Evolutionary conservation across 2,888 invertebrate species (phyloP), one percentile per base, ranked within the genome.

Genomic region (Brassicogethes aeneus): DNA sequence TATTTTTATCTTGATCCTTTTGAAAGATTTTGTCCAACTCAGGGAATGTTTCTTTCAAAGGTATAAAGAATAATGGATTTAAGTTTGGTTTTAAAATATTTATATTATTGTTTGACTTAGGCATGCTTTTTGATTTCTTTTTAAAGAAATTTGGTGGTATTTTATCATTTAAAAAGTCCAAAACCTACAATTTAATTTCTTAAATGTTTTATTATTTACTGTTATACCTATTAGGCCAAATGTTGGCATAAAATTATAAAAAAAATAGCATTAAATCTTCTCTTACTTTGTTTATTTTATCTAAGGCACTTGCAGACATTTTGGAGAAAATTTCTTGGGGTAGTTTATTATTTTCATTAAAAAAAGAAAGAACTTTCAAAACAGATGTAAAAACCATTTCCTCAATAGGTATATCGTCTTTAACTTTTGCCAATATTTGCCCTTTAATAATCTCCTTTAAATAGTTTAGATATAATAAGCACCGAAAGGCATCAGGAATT

Each of bases 31-130:
- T 42, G 14, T 56, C 56, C 17, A 58, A 36, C 37, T 51, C 53
- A 3, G 56, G 54, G 16, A 58, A 46, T 16, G 55, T 44, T 37
- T 59, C 58, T 41, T 38, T 49, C 29, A 57, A 43, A 10, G 59
- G 59, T 35, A 60, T 51, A 40, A 54, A 60, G 42, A 55, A 56
- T 17, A 57, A 36, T 12, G 54, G 51, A 45, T 57, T 17, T 39
- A 30, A 43, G 40, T 45, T 15, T 39, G 42, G 13, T 44, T 45
- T 42, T 7, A 40, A 2, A 36, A 43, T 37, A n/a, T n/a, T n/a
- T n/a, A n/a, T n/a, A n/a, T n/a, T n/a, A n/a, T n/a, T n/a, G n/a
- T n/a, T n/a, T n/a, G n/a, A n/a, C 34, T 39, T 39, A 34, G 17
- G 17, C 31, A 35, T 15, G 10, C 15, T 33, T 3, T 37, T 42